These are phyloP conservation scores for Wasmannia auropunctata DNA, from an alignment of 1,140 invertebrate species.

Conservation along the genomic window DNA sequence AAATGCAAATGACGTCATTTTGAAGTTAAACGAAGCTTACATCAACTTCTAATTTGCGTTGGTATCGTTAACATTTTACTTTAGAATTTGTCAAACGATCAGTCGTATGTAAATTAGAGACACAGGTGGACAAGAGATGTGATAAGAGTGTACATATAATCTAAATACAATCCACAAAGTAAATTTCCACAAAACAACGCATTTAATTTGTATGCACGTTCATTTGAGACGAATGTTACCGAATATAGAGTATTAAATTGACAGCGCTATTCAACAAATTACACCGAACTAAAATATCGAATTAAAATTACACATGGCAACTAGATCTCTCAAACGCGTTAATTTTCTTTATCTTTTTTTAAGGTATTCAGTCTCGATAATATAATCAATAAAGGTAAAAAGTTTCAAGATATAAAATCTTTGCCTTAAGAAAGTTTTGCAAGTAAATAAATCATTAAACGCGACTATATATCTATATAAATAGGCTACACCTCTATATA, in stretches of 20 bases:
- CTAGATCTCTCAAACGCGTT: not conserved
- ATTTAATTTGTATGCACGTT: constrained; percentile 37
- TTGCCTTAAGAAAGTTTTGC: not conserved
- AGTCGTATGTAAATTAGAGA: constrained; percentile 39
- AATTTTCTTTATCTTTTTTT: not conserved
- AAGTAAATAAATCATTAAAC: constrained; percentile 7
- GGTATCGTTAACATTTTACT: constrained; percentile 41
- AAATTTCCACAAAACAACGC: constrained; percentile 22
- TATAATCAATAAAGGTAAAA: not conserved
- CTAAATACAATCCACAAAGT: constrained; percentile 19
- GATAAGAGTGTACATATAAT: constrained; percentile 24
- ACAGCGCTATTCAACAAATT: not conserved
- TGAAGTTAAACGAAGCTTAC: constrained; percentile 49
- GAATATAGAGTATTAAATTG: not conserved
- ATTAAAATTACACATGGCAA: no score
- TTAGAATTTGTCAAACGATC: constrained; percentile 37
- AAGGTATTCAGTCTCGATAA: not conserved
- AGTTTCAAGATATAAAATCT: not conserved
- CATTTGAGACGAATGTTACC: not conserved
- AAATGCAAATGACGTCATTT: constrained; percentile 23
- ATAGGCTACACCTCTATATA: not conserved
- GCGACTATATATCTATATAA: not conserved
- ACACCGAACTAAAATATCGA: not conserved
- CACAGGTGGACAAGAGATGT: constrained; percentile 18
- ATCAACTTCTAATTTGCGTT: constrained; percentile 42